Percentiles rank a stretch among this genome's conserved stretches.
These are phyloP conservation scores for Tenthredo distinguenda DNA, from an alignment of 2,888 invertebrate genomes.

Conservation along the genomic window DNA sequence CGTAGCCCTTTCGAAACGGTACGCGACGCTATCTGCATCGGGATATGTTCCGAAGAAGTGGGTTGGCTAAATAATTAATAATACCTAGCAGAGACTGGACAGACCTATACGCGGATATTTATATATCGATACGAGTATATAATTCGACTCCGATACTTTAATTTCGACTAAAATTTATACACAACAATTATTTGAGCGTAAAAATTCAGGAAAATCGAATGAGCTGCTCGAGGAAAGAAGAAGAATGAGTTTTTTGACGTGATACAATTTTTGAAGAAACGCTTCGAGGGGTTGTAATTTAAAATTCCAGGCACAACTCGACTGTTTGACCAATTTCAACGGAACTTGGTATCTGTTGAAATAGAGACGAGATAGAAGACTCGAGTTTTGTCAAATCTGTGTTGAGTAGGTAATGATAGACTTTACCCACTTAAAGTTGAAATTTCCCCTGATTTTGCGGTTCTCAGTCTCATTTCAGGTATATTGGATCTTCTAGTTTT, in stretches of 20 bases:
- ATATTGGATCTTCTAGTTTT: not conserved
- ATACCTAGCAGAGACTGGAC: not conserved
- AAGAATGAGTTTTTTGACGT: not conserved
- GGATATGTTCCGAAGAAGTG: constrained; percentile 49
- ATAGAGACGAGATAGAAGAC: no score
- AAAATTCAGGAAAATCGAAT: not conserved
- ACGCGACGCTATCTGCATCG: constrained; percentile 49
- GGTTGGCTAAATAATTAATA: constrained; percentile 52
- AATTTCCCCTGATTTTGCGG: not conserved
- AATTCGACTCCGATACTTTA: not conserved
- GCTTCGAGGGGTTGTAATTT: not conserved
- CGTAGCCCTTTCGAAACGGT: constrained; percentile 33
- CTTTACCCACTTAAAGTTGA: not conserved
- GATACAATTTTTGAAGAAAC: not conserved
- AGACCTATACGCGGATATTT: not conserved
- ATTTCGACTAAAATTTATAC: not conserved
- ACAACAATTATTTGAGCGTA: not conserved
- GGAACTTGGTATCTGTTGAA: not conserved
- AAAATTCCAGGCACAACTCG: not conserved
- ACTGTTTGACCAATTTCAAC: not conserved
- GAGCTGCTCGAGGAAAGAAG: not conserved
- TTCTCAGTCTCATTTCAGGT: not conserved
- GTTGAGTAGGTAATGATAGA: not conserved
- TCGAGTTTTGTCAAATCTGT: no score
- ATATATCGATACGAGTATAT: not conserved